Percentiles rank a stretch among this genome's conserved stretches.
Evolutionary conservation across 2,797 vertebrate genomes (phyloP).

Genomic region (Malacoraja senta): DNA sequence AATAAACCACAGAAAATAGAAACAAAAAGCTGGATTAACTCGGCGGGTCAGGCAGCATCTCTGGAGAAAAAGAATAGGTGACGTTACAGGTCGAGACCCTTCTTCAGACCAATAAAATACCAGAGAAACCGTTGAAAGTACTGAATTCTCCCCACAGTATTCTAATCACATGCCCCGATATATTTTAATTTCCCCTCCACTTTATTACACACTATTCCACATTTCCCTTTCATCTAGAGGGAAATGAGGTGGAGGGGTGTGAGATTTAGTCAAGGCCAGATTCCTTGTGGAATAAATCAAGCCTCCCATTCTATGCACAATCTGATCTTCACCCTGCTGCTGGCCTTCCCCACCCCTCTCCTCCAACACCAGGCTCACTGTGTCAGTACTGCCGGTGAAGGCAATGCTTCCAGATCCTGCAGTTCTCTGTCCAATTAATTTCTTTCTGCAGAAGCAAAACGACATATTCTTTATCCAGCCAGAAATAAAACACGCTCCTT

Average conservation of each 20-base stretch:
- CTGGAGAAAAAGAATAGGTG: too few relatives aligned
- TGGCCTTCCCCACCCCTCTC: not conserved
- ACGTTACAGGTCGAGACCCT: too few relatives aligned
- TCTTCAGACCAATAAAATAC: too few relatives aligned
- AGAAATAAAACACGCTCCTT: conserved; percentile 1
- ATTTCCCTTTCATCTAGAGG: too few relatives aligned
- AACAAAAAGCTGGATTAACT: too few relatives aligned
- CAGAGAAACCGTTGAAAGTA: not conserved
- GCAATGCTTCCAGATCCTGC: not conserved
- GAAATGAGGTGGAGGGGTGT: too few relatives aligned
- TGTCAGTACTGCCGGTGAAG: not conserved
- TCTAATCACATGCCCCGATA: not conserved
- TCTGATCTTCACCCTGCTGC: not conserved
- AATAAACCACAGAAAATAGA: too few relatives aligned
- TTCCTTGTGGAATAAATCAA: not conserved
- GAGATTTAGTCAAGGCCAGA: too few relatives aligned
- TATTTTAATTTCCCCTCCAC: too few relatives aligned
- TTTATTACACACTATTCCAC: not conserved
- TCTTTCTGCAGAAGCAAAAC: too few relatives aligned
- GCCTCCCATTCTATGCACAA: not conserved
- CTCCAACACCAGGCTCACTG: too few relatives aligned
- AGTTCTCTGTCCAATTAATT: not conserved
- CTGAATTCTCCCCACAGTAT: not conserved
- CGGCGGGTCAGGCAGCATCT: too few relatives aligned
- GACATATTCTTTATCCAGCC: not conserved